Evolutionary conservation across 1,140 invertebrate genomes (phyloP).

Genomic region (Drosophila ogumai): DNA sequence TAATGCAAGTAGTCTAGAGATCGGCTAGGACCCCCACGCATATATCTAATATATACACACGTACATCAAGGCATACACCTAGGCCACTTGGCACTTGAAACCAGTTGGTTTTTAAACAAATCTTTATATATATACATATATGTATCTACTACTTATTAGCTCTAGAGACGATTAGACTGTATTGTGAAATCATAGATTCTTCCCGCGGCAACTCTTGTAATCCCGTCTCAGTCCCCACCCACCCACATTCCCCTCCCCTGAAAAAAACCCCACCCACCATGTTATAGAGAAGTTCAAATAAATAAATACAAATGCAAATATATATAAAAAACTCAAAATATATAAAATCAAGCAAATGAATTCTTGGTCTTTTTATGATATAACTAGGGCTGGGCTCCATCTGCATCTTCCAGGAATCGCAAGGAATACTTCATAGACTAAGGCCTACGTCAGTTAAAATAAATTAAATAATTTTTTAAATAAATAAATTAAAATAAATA

Average conservation of each 20-base stretch:
- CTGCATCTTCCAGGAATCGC: too few species aligned
- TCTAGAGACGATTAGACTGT: conserved; percentile 72
- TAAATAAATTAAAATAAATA: too few species aligned
- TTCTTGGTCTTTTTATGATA: not conserved
- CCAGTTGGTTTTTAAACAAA: conserved; percentile 68
- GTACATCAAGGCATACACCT: conserved; percentile 15
- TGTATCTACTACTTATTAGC: conserved; percentile 45
- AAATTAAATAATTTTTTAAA: too few species aligned
- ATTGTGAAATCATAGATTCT: conserved; percentile 73
- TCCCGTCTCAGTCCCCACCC: not conserved
- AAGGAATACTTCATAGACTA: too few species aligned
- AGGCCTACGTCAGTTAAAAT: not conserved
- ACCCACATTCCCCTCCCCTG: conserved; percentile 4
- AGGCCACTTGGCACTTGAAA: conserved; percentile 48
- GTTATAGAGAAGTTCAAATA: conserved; percentile 46
- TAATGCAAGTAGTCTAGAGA: conserved; percentile 16
- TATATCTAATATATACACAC: conserved; percentile 27
- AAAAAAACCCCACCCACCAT: conserved; percentile 34
- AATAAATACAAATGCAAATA: conserved; percentile 16
- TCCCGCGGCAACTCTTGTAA: conserved; percentile 20
- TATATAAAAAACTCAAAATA: not conserved
- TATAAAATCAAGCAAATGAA: conserved; percentile 2
- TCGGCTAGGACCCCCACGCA: conserved; percentile 22
- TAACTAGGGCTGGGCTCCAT: not conserved
- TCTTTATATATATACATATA: conserved; percentile 7